Evolutionary conservation across 2,113 vertebrate genomes (phyloP), one percentile per base, ranked within the genome.

Genomic region (Zosterops lateralis): DNA sequence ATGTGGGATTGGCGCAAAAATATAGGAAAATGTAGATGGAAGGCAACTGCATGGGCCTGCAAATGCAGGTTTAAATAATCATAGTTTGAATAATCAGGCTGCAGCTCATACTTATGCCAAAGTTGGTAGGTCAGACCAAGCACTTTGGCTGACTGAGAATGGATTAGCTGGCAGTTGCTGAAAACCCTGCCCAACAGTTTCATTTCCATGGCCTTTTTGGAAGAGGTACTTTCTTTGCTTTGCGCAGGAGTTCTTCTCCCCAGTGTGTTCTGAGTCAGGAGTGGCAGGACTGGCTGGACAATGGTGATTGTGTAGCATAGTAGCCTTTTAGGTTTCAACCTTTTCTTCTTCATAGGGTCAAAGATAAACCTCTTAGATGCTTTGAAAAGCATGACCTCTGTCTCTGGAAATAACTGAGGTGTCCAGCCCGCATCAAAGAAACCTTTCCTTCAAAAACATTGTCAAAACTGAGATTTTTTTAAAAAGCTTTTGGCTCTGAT

Each of bases 151-250:
- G 74, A 44, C 50, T 84, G 84, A 93, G 82, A 95, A 97, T 65
- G 80, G 77, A 50, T 85, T 96, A 90, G 54, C 65, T 70, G 72
- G 51, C 90, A 84, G 92, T n/a, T 84, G 83, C 76, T 95, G 61
- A 91, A 94, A 90, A 93, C 90, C 85, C 96, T 94, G 96, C 96
- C 96, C 93, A 93, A 82, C 90, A 96, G 90, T 96, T 96, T 96
- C 95, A 67, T 96, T 95, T 93, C 84, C 79, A 60, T 90, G 96
- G 93, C 92, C 93, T 96, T 93, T 96, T 94, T 88, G 88, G 96
- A 94, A 94, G 75, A 93, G 89, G 29, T 64, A 92, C 78, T 93
- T 95, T 76, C 84, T 96, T 95, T 95, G 79, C 89, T 94, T 76
- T 56, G 68, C 93, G 14, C 82, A 92, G 88, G 89, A 94, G 95